Base-by-base conservation (phyloP, 2,113 vertebrate genomes). In the Chrysochloris asiatica region DNA sequence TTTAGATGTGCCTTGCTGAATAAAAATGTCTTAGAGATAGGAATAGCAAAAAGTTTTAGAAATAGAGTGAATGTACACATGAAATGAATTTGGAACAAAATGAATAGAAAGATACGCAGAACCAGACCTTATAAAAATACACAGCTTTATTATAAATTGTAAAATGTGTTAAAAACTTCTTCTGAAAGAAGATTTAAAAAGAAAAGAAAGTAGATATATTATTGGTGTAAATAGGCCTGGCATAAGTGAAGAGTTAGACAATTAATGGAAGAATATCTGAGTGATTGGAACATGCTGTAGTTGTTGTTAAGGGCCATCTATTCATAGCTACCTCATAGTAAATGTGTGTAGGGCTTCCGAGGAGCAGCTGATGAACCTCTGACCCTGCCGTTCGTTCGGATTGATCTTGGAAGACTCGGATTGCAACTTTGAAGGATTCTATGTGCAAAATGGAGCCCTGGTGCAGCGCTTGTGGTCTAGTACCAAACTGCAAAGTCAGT, bases 21-120 rank as follows among this genome's bases (percentile, higher is more conserved):
- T 93, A 95, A 96, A 96, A 94, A 92, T 95, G 83, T 95, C 92
- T 94, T 95, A 80, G 79, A 93, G 90, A 94, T 96, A 91, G 86
- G 90, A 96, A 96, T 96, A 96, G 92, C 75, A 86, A 96, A 94
- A 88, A 69, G 48, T 93, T 96, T 96, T 94, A 59, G 90, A 96
- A 96, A 96, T 93, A 95, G 92, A 96, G 85, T 93, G 84, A 94
- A 90, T 92, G 75, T 91, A 96, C 82, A 96, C 90, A 96, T 94
- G 85, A 87, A 67, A 94, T 86, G 45, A 94, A 91, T 96, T 94
- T 94, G 69, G 93, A 93, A 38, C 75, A 95, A 94, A 94, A 93
- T 93, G 94, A 93, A 90, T 89, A 94, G 81, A 94, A 91, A 91
- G 33, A 93, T 95, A 92, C 61, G 47, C 45, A 95, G 83, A 92